These are phyloP conservation scores for Bimastos eiseni DNA, from an alignment of 2,888 invertebrate species.

Conservation along the genomic window DNA sequence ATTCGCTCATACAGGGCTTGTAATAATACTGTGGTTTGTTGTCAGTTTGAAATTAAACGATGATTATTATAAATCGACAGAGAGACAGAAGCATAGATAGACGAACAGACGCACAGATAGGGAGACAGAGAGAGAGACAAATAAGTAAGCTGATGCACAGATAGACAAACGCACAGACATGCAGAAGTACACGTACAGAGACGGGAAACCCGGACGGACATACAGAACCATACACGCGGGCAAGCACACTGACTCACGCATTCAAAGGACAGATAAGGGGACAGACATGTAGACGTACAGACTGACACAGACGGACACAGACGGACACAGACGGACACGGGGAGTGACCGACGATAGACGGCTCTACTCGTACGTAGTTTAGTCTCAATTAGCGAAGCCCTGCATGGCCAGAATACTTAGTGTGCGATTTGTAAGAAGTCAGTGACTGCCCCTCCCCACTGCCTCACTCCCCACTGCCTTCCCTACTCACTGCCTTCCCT, in stretches of 20 bases:
- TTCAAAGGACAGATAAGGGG: background rate
- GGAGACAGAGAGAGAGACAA: too few relatives aligned
- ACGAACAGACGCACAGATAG: too few relatives aligned
- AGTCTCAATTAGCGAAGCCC: background rate
- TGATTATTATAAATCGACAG: background rate
- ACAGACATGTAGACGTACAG: background rate
- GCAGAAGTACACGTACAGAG: background rate
- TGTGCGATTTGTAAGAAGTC: background rate
- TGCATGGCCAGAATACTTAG: background rate
- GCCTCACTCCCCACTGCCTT: too few relatives aligned
- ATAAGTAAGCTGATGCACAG: background rate
- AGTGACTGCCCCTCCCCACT: background rate
- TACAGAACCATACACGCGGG: background rate
- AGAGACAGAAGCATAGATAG: too few relatives aligned
- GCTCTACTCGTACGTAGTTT: background rate
- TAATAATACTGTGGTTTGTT: too few relatives aligned
- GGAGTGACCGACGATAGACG: background rate
- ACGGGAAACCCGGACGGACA: background rate
- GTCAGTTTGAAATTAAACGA: too few relatives aligned
- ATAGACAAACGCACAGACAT: background rate
- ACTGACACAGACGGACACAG: background rate
- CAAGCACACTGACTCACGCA: background rate
- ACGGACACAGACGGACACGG: background rate
- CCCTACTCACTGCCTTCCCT: too few relatives aligned
- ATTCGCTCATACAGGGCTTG: too few relatives aligned